Evolutionary conservation across 2,113 vertebrate species (phyloP), one percentile per base, ranked within the genome.

Genomic region (Sander lucioperca): DNA sequence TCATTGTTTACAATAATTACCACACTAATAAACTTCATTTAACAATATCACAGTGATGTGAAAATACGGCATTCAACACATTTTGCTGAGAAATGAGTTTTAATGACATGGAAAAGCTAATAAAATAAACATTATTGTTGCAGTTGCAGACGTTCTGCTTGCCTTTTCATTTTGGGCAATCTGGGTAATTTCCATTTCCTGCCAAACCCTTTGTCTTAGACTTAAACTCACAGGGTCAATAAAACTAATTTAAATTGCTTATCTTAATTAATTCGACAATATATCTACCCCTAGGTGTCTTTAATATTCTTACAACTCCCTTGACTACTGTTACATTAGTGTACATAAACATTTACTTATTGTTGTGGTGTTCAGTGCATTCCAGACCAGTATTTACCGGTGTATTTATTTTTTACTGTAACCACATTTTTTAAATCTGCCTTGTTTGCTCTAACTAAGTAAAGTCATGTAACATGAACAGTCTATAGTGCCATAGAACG

Each of bases 1-100:
- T 86, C 83, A 88, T 79, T 92, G 86, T 92, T 86, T 88, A 77
- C 83, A 77, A 82, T 85, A 88, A 90, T 90, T 83, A 85, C 79
- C 33, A 16, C 64, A 48, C 81, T 68, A 80, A 80, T 65, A 80
- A 74, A 73, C 79, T 79, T 43, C 27, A 88, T 69, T 80, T 54
- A 83, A 43, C 53, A 76, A 71, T 51, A 61, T 84, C 63, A 81
- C 25, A 45, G 47, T 78, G 68, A 57, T 70, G 68, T 75, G 77
- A 58, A 86, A 84, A 78, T 25, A 2, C 57, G 25, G 56, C 33
- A 43, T 84, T 64, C 56, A 47, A 61, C 69, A 36, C 63, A 59
- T 72, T 67, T 83, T 48, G 75, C 71, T 69, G 45, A 72, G 70
- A 82, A 88, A 86, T 83, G n/a, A n/a, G n/a, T 56, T 84, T 76